Base-by-base conservation (phyloP, 2,113 vertebrate genomes). In the Phoenicopterus ruber region DNA sequence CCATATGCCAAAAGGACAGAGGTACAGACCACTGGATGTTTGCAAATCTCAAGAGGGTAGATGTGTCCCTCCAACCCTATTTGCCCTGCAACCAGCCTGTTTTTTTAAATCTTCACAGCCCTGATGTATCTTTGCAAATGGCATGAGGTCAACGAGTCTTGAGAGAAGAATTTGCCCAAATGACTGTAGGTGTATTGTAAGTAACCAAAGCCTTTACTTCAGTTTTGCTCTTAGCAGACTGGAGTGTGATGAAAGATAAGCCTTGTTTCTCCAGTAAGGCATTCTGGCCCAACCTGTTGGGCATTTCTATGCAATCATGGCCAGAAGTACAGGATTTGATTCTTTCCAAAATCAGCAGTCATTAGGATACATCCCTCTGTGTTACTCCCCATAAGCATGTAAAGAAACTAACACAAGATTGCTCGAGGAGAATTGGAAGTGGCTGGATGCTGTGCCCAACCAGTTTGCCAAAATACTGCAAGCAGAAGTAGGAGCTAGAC, bases 311-410 rank as follows among this genome's bases (percentile, higher is more conserved):
- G 36, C 17, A 87, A 31, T 32, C 28, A 47, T 21, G 13, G 22
- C 3, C 62, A 69, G 40, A 88, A 79, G 13, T n/a, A 77, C 8
- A 77, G 46, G 32, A 74, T 25, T 31, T 67, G 7, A 86, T 66
- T 92, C 42, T 63, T 81, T 59, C 42, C 29, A 72, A 83, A 93
- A 92, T 52, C 25, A 86, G 31, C 46, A 77, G 47, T 84, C 10
- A 62, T 71, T 84, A 50, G 5, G 10, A 50, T 81, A 11, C n/a
- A 57, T 50, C 29, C 0, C 0, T 34, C 58, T 36, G 1, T 58
- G 38, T 18, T 83, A n/a, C 55, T 81, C 24, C 26, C 42, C 19
- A 58, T 32, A 54, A 44, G 8, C 11, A 16, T 54, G 8, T 72
- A 31, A 67, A 58, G 54, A 67, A 82, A 69, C 8, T 50, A 70